Percentiles rank a stretch among this genome's conserved stretches.
Evolutionary conservation across 2,797 vertebrate genomes (phyloP).

Genomic region (Anabas testudineus): DNA sequence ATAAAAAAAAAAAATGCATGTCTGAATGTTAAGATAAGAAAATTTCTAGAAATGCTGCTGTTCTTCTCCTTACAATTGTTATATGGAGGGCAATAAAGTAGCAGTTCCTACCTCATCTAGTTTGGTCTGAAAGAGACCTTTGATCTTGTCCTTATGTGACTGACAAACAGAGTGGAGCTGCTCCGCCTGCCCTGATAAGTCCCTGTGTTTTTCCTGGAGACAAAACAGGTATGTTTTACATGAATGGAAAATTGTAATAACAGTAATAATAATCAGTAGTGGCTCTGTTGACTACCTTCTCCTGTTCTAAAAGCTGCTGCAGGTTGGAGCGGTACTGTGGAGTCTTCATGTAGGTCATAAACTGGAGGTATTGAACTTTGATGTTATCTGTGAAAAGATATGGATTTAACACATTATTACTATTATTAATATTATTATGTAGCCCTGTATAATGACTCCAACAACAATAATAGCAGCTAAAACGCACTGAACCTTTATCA

Average conservation of each 20-base stretch:
- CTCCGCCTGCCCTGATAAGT: constrained; percentile 91
- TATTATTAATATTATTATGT: not conserved
- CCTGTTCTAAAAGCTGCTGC: constrained; percentile 95
- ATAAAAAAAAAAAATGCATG: not conserved
- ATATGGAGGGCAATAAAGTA: not conserved
- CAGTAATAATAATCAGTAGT: not conserved
- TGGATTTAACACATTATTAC: not conserved
- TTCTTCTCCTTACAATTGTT: not conserved
- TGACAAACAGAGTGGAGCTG: constrained; percentile 94
- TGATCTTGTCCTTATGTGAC: constrained; percentile 95
- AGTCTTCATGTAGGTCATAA: constrained; percentile 96
- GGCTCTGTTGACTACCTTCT: constrained; percentile 87
- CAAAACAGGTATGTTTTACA: too few relatives aligned
- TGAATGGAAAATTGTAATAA: too few relatives aligned
- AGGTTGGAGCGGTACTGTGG: constrained; percentile 95
- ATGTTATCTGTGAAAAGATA: constrained; percentile 88
- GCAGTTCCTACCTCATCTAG: constrained; percentile 91
- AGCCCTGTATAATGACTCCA: too few relatives aligned
- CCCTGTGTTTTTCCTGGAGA: constrained; percentile 91
- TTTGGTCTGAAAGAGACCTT: constrained; percentile 95
- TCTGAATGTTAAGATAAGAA: not conserved
- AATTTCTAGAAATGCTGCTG: not conserved
- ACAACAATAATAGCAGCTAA: not conserved
- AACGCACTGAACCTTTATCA: not conserved
- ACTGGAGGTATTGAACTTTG: constrained; percentile 97